Conservation (phyloP, 1,140 invertebrate genomes). For the Philotrypesis tridentata region DNA sequence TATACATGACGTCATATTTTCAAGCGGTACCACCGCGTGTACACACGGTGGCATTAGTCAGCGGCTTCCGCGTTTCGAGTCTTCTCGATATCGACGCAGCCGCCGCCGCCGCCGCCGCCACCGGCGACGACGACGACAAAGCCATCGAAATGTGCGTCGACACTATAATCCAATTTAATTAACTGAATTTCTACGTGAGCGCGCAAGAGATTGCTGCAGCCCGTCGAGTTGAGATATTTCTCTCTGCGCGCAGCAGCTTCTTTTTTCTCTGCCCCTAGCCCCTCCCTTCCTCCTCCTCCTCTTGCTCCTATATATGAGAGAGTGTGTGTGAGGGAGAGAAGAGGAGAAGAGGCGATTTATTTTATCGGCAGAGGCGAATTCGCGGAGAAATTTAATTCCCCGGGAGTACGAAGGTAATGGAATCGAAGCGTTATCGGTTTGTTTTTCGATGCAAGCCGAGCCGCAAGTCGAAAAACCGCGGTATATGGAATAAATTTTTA, state of each 20-base stretch:
- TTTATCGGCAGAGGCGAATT: background rate
- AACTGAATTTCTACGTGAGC: slow-evolving; percentile 17
- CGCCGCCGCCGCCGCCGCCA: too few relatives aligned
- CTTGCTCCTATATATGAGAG: too few relatives aligned
- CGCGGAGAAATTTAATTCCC: background rate
- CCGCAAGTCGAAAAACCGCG: too few relatives aligned
- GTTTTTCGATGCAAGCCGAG: background rate
- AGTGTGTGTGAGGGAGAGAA: too few relatives aligned
- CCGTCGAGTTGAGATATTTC: background rate
- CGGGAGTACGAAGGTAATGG: background rate
- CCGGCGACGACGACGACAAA: background rate
- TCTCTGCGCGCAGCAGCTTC: background rate
- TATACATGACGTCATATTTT: slow-evolving; percentile 4
- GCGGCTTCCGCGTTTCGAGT: slow-evolving; percentile 15
- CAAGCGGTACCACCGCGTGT: background rate
- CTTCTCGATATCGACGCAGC: slow-evolving; percentile 2
- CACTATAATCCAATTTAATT: slow-evolving; percentile 32
- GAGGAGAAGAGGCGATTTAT: background rate
- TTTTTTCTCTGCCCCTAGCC: too few relatives aligned
- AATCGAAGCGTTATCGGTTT: background rate
- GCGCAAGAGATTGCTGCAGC: slow-evolving; percentile 4
- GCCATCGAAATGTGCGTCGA: slow-evolving; percentile 20
- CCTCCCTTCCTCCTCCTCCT: too few relatives aligned
- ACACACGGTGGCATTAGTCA: background rate
- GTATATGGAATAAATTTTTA: too few relatives aligned